Evolutionary conservation across 2,888 invertebrate genomes (phyloP).

Genomic region (Tanaodytes sp.): DNA sequence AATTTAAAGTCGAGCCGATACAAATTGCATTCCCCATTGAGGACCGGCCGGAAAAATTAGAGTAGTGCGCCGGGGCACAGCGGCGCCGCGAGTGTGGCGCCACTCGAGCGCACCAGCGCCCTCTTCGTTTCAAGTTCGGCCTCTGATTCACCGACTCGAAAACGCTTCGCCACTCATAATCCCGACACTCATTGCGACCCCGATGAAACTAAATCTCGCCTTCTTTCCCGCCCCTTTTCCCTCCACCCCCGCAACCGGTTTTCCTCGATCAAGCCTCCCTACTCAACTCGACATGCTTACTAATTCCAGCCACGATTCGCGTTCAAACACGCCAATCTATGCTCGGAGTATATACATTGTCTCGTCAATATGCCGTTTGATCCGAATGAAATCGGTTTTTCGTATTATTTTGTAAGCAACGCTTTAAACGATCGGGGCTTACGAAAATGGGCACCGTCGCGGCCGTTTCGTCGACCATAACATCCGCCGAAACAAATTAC

Average conservation of each 20-base stretch:
- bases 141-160: conserved; percentile 57
- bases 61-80: conserved; percentile 41
- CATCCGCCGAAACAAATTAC: no score
- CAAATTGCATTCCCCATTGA: conserved; percentile 36
- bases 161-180: conserved; percentile 50
- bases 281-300: conserved; percentile 34
- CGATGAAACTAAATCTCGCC: conserved; percentile 58
- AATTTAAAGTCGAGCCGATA: conserved; percentile 36
- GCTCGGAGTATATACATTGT: conserved; percentile 34
- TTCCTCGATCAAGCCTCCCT: conserved; percentile 29
- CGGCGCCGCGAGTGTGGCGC: conserved; percentile 20
- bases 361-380: conserved; percentile 20
- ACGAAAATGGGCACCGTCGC: no score
- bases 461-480: no score
- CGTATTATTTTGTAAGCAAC: conserved; percentile 26
- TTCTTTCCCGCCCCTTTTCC: neutral
- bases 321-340: conserved; percentile 34
- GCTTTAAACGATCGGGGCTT: no score
- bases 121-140: conserved; percentile 49
- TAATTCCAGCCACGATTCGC: conserved; percentile 37
- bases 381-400: conserved; percentile 12
- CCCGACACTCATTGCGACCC: conserved; percentile 58
- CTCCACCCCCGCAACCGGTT: conserved; percentile 7
- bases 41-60: conserved; percentile 31
- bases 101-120: conserved; percentile 30